Conservation (phyloP, 64 coral and sea anemone species). For the Pocillopora verrucosa region DNA sequence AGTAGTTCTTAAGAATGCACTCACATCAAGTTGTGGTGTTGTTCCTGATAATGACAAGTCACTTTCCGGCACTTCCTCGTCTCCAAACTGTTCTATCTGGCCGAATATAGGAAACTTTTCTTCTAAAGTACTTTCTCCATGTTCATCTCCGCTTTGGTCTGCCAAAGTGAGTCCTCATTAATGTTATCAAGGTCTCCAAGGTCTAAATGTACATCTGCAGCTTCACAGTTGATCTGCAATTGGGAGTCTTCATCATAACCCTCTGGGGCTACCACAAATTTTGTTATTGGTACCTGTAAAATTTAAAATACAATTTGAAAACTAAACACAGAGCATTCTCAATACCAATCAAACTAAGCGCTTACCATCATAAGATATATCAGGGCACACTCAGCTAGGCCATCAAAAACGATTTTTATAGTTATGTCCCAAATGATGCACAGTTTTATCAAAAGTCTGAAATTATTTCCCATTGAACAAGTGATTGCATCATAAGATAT, state of each 20-base stretch:
- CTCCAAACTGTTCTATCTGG: not conserved
- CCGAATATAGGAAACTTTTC: constrained; percentile 9
- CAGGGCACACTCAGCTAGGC: too few species aligned
- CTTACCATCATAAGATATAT: too few species aligned
- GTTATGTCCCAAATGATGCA: too few species aligned
- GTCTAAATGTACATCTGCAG: constrained; percentile 29
- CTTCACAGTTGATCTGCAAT: constrained; percentile 20
- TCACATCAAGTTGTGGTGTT: constrained; percentile 15
- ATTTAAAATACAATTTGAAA: not conserved
- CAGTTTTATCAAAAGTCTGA: too few species aligned
- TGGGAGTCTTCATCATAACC: constrained; percentile 47
- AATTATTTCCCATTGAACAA: too few species aligned
- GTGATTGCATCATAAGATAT: too few species aligned
- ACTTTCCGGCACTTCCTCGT: not conserved
- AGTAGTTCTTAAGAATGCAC: not conserved
- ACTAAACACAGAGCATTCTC: not conserved
- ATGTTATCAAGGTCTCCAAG: constrained; percentile 9
- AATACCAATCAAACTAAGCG: too few species aligned
- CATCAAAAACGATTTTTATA: too few species aligned
- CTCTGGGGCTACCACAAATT: constrained; percentile 63
- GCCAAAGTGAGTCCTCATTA: constrained; percentile 43
- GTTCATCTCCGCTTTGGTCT: constrained; percentile 37
- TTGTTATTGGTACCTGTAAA: constrained; percentile 76
- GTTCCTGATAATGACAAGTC: not conserved
- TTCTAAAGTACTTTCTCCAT: not conserved